Percentiles rank a stretch among this genome's conserved stretches.
Conservation (phyloP, 2,113 vertebrate genomes). For the Glaucomys volans region DNA sequence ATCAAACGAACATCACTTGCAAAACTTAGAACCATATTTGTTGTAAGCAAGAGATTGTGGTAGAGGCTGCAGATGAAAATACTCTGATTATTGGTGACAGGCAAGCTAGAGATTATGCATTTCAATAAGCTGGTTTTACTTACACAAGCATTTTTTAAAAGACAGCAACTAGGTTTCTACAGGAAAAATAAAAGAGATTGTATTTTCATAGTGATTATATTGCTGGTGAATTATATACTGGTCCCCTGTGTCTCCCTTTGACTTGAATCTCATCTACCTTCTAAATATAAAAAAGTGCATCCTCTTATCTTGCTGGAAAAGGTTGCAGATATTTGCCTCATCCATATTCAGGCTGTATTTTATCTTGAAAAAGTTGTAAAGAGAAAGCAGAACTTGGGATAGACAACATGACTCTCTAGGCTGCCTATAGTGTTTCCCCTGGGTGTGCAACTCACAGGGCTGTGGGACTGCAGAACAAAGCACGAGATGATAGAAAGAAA, state of each 20-base stretch:
- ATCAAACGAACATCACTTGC: slow-evolving; percentile 37
- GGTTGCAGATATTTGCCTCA: slow-evolving; percentile 27
- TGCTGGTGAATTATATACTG: slow-evolving; percentile 52
- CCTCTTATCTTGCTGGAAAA: slow-evolving; percentile 20
- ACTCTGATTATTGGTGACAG: slow-evolving; percentile 64
- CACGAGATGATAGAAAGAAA: accelerated
- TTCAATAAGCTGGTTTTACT: slow-evolving; percentile 71
- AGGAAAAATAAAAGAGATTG: slow-evolving; percentile 62
- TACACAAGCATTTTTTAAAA: slow-evolving; percentile 77
- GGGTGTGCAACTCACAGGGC: accelerated
- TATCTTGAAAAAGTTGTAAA: neutral
- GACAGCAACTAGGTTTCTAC: slow-evolving; percentile 70
- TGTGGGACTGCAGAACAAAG: accelerated
- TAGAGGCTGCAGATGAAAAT: slow-evolving; percentile 65
- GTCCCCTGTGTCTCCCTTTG: neutral
- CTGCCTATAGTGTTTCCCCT: accelerated
- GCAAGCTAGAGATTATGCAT: slow-evolving; percentile 75
- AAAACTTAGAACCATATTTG: slow-evolving; percentile 45
- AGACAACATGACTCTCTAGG: accelerated
- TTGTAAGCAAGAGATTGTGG: slow-evolving; percentile 61
- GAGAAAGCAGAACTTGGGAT: no score
- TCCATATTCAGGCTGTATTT: neutral
- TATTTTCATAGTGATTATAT: slow-evolving; percentile 65
- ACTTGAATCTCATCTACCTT: neutral
- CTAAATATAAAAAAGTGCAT: slow-evolving; percentile 45